A percentile compares a stretch with the other conserved stretches of the same genome.
Evolutionary conservation across 2,113 vertebrate species (phyloP).

Genomic region (Taxidea taxus): DNA sequence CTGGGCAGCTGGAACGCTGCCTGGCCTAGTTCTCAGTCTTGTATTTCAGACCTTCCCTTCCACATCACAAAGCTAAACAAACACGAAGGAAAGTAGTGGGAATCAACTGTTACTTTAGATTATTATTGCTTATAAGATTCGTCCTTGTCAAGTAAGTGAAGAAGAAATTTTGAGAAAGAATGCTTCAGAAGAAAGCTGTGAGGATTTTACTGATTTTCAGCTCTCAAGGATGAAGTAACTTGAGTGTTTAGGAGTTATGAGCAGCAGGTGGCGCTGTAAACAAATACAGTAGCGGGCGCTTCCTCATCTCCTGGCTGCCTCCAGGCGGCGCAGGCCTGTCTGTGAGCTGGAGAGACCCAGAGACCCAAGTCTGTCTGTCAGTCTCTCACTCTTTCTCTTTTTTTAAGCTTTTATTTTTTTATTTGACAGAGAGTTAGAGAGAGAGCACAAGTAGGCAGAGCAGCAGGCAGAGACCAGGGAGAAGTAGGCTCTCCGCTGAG

Average conservation of each 20-base stretch:
- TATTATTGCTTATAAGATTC: background rate
- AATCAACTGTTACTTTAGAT: background rate
- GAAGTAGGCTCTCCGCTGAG: background rate
- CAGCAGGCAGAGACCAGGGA: background rate
- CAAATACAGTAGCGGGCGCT: background rate
- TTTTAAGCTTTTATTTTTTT: background rate
- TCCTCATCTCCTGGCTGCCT: background rate
- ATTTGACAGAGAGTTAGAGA: background rate
- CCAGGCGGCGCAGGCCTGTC: background rate
- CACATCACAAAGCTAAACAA: background rate
- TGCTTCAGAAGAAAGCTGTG: background rate
- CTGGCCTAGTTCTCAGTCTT: background rate
- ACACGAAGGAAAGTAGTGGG: background rate
- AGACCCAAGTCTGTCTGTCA: background rate
- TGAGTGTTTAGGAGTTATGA: background rate
- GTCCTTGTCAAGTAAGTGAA: background rate
- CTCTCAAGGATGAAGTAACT: background rate
- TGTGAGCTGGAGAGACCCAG: background rate
- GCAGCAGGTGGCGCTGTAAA: conserved; percentile 14
- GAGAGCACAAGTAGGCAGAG: background rate
- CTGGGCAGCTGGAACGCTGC: background rate
- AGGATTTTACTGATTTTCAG: background rate
- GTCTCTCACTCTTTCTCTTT: too few species aligned
- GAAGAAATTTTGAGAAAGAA: background rate
- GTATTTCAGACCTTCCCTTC: background rate